These are phyloP conservation scores for Oryzias sinensis DNA, from an alignment of 2,797 vertebrate genomes.

Conservation along the genomic window DNA sequence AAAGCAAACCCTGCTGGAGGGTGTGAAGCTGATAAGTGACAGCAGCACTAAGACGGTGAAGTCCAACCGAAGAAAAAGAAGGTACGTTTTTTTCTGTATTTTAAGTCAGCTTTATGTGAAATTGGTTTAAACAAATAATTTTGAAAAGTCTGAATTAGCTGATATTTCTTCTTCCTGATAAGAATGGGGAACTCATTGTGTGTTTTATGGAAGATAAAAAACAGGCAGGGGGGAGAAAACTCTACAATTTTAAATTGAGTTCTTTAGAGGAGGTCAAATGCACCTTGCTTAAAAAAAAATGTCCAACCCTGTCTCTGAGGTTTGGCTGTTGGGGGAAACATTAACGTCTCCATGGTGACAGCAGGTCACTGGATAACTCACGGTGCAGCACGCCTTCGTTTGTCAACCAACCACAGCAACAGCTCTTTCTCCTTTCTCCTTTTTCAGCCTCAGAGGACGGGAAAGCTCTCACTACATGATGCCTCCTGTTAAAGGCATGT, in stretches of 20 bases:
- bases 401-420: too few relatives aligned
- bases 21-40: conserved; percentile 8
- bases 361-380: conserved; percentile 54
- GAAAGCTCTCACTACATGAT: conserved; percentile 51
- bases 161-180: too few relatives aligned
- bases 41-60: too few relatives aligned
- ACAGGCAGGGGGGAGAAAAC: too few relatives aligned
- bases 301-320: not conserved
- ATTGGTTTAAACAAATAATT: too few relatives aligned
- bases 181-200: too few relatives aligned
- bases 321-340: conserved; percentile 50
- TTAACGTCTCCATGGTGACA: conserved; percentile 42
- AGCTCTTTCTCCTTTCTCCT: not conserved
- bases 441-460: conserved; percentile 24
- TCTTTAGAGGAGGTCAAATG: too few relatives aligned
- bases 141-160: too few relatives aligned
- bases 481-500: conserved; percentile 72
- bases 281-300: not conserved
- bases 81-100: too few relatives aligned
- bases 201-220: too few relatives aligned
- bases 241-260: too few relatives aligned
- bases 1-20: conserved; percentile 36
- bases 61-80: not conserved
- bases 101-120: too few relatives aligned
- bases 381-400: conserved; percentile 47